Percentiles rank a stretch among this genome's conserved stretches.
Conservation (phyloP, 2,113 vertebrate species). For the Bos indicus region DNA sequence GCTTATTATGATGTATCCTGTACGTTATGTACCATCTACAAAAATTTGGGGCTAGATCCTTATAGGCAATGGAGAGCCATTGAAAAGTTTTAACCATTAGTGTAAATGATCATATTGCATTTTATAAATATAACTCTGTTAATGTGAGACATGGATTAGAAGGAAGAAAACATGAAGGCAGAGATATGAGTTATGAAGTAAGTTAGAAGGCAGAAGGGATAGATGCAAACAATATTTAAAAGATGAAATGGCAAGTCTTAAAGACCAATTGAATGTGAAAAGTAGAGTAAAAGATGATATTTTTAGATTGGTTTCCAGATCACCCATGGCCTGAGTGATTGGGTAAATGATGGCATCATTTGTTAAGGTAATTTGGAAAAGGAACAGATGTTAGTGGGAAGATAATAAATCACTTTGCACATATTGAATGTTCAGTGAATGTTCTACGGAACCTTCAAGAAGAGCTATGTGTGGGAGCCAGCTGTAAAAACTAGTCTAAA, state of each 20-base stretch:
- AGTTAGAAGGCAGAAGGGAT: neutral
- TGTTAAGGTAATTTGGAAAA: slow-evolving; percentile 37
- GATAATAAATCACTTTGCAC: slow-evolving; percentile 18
- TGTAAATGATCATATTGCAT: neutral
- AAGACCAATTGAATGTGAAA: neutral
- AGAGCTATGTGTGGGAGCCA: neutral
- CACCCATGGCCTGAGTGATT: neutral
- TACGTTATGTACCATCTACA: neutral
- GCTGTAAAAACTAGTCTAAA: neutral
- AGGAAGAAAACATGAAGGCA: neutral
- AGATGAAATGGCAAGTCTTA: neutral
- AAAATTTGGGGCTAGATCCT: neutral
- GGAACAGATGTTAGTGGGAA: neutral
- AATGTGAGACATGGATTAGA: neutral
- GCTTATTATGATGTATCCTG: neutral
- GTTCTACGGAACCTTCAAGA: neutral
- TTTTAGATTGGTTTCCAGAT: slow-evolving; percentile 12
- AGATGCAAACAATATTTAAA: slow-evolving; percentile 9
- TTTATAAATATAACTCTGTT: neutral
- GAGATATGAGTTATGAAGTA: neutral
- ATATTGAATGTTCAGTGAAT: neutral
- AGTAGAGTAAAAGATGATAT: neutral
- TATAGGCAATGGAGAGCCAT: neutral
- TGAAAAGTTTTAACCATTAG: neutral
- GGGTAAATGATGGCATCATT: neutral